These are phyloP conservation scores for Acrocephalus kingi DNA, from an alignment of 2,113 vertebrate genomes.

Conservation along the genomic window DNA sequence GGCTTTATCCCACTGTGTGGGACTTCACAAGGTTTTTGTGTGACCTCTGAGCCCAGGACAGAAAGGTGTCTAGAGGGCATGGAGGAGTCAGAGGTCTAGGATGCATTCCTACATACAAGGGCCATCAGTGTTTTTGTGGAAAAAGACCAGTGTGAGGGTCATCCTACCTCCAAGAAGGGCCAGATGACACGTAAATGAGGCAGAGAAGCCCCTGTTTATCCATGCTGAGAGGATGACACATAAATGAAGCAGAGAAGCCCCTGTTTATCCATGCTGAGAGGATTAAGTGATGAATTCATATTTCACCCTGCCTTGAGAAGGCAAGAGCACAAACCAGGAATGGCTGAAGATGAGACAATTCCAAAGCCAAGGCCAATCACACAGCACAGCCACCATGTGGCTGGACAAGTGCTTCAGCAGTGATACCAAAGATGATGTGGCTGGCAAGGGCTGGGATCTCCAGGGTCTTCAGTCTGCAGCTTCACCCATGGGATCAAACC, in stretches of 20 bases:
- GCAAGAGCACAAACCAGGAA: not conserved
- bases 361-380: not conserved
- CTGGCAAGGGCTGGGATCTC: not conserved
- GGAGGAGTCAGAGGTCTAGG: not conserved
- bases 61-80: not conserved
- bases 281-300: not conserved
- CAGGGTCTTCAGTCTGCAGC: not conserved
- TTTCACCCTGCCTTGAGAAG: not conserved
- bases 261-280: not conserved
- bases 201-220: not conserved
- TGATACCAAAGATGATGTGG: not conserved
- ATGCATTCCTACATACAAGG: not conserved
- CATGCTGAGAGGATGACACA: not conserved
- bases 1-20: not conserved
- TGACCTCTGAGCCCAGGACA: not conserved
- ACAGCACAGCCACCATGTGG: not conserved
- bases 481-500: not conserved
- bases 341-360: not conserved
- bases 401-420: not conserved
- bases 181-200: not conserved
- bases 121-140: fast-evolving
- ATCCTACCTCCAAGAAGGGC: not conserved
- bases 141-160: not conserved
- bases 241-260: not conserved
- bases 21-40: not conserved